Conservation (phyloP, 2,113 vertebrate genomes). For the Percopsis transmontana region DNA sequence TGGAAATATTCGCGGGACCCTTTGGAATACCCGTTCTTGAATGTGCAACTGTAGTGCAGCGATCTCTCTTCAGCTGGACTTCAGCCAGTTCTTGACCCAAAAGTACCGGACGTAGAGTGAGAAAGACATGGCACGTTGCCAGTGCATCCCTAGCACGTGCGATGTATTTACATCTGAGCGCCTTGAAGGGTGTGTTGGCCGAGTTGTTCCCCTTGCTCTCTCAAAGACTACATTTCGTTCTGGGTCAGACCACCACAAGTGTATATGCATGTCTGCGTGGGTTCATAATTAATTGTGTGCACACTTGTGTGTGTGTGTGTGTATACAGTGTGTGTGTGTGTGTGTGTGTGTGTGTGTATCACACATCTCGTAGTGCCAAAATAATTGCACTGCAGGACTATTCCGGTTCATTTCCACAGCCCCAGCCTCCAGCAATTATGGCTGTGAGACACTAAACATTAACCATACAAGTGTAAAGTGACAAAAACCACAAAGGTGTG, state of each 20-base stretch:
- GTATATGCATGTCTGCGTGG: slow-evolving; percentile 4
- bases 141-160: slow-evolving; percentile 29
- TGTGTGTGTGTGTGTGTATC: neutral
- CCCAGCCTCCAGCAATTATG: neutral
- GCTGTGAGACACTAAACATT: neutral
- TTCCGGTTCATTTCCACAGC: neutral
- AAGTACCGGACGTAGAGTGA: slow-evolving; percentile 25
- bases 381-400: neutral
- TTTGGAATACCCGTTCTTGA: no score
- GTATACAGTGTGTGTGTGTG: neutral
- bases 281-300: neutral
- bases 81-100: slow-evolving; percentile 36
- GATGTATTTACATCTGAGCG: slow-evolving; percentile 63
- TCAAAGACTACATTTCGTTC: slow-evolving; percentile 37
- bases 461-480: neutral
- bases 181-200: slow-evolving; percentile 60
- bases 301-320: neutral
- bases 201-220: slow-evolving; percentile 26
- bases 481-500: neutral
- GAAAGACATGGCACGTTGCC: slow-evolving; percentile 12
- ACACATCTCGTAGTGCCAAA: neutral
- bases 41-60: no score
- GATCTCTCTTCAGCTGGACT: slow-evolving; percentile 25
- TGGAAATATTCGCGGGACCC: no score
- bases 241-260: slow-evolving; percentile 43